phyloP scores from a whole-genome alignment of 35 echinoderm and acorn worm genomes.

The Heliocidaris tuberculata region DNA sequence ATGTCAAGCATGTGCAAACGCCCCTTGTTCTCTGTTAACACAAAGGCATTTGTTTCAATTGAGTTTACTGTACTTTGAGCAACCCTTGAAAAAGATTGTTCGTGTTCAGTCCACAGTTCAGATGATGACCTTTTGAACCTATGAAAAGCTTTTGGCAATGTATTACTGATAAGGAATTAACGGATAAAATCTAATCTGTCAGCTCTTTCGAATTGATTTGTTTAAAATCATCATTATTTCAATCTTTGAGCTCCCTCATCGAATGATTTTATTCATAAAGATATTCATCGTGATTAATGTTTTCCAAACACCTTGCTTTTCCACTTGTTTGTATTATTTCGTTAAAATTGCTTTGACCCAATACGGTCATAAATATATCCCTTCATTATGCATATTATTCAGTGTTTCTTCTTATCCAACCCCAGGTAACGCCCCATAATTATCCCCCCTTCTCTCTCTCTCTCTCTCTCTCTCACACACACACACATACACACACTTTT shows the following conservation, averaged over 20 bases:
- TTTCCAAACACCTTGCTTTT: too few species aligned
- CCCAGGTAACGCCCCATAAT: too few species aligned
- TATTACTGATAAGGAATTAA: neutral
- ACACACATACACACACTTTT: too few species aligned
- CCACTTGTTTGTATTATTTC: too few species aligned
- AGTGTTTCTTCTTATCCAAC: too few species aligned
- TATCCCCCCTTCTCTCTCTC: neutral
- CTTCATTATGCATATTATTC: too few species aligned
- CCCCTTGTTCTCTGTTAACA: neutral
- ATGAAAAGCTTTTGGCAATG: neutral
- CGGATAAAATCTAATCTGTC: neutral
- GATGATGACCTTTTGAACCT: neutral
- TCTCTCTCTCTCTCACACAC: neutral
- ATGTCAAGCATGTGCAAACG: neutral
- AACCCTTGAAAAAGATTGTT: neutral
- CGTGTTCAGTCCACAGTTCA: neutral
- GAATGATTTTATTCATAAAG: too few species aligned
- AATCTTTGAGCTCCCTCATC: too few species aligned
- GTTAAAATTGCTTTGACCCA: too few species aligned
- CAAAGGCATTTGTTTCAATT: neutral
- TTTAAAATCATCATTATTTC: neutral
- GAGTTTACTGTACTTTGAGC: neutral
- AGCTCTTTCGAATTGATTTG: neutral
- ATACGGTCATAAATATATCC: too few species aligned
- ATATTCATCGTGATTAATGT: too few species aligned